Percentiles rank a stretch among this genome's conserved stretches.
Evolutionary conservation across 2,797 vertebrate species (phyloP).

Genomic region (Micromesistius poutassou): DNA sequence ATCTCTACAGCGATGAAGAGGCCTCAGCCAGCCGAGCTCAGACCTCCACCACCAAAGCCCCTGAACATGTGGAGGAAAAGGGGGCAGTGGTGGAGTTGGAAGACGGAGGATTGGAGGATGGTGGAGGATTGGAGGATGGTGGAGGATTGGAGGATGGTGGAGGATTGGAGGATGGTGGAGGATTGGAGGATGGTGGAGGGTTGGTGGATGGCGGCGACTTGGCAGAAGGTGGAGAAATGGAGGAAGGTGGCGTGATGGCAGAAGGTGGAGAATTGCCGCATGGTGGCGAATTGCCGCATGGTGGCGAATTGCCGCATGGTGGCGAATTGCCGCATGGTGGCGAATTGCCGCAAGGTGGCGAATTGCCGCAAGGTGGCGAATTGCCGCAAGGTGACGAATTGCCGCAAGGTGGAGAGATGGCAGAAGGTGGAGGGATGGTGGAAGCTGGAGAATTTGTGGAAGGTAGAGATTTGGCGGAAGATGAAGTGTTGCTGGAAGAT

Average conservation of each 20-base stretch:
- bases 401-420: constrained; percentile 55
- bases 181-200: constrained; percentile 59
- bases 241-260: constrained; percentile 78
- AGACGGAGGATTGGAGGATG: constrained; percentile 57
- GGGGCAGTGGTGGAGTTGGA: constrained; percentile 65
- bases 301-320: constrained; percentile 51
- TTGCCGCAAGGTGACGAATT: constrained; percentile 38
- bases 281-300: constrained; percentile 35
- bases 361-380: no score
- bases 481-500: constrained; percentile 64
- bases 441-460: constrained; percentile 80
- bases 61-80: constrained; percentile 58
- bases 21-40: constrained; percentile 68
- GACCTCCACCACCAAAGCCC: constrained; percentile 61
- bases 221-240: constrained; percentile 76
- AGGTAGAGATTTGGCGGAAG: constrained; percentile 79
- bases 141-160: constrained; percentile 81
- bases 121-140: constrained; percentile 79
- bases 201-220: constrained; percentile 77
- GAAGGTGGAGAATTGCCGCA: constrained; percentile 54
- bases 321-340: constrained; percentile 54
- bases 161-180: constrained; percentile 56
- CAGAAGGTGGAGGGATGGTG: constrained; percentile 63
- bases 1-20: constrained; percentile 84
- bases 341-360: no score